Base-by-base conservation (phyloP, 2,113 vertebrate genomes). In the Mirza zaza region DNA sequence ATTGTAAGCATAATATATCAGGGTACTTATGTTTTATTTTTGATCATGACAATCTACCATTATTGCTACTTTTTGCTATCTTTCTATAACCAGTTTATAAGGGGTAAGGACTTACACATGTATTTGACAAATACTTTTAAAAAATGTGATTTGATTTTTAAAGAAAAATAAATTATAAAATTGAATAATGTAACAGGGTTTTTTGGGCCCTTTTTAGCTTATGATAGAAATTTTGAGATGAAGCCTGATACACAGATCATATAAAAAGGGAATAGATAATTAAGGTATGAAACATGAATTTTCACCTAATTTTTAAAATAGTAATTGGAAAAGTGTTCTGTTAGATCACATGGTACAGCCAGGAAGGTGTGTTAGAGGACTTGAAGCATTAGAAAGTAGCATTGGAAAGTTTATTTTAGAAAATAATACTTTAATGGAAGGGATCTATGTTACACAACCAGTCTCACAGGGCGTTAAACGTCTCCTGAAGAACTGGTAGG, bases 401-500 rank as follows among this genome's bases (percentile, higher is more conserved):
- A 79, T 29, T 77, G 34, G 39, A n/a, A 94, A 70, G 4, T 89
- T 67, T 61, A n/a, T 92, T 90, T 94, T 59, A 82, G 87, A 90
- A 92, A 94, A 27, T 48, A 84, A 55, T 77, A 48, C 81, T 88
- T 95, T 85, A 68, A 50, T 90, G 83, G 68, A 82, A 63, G 61
- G 17, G 61, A 32, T 71, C 23, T 48, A 3, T 81, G 39, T 1
- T 70, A 34, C 8, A 63, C 8, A 63, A 8, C n/a, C 82, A 57
- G 34, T 70, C 17, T 67, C 39, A 70, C 20, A 39, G 61, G 42
- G 20, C 8, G 2, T 36, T 57, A 27, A 81, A 42, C 50, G 52
- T 80, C 45, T 59, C 23, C 59, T 63, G 75, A 71, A 89, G 68
- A 34, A 59, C 57, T 71, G 29, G 11, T 90, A 65, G 52, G 55